Conservation (phyloP, 2,797 vertebrate genomes). For the Sphenodon punctatus region DNA sequence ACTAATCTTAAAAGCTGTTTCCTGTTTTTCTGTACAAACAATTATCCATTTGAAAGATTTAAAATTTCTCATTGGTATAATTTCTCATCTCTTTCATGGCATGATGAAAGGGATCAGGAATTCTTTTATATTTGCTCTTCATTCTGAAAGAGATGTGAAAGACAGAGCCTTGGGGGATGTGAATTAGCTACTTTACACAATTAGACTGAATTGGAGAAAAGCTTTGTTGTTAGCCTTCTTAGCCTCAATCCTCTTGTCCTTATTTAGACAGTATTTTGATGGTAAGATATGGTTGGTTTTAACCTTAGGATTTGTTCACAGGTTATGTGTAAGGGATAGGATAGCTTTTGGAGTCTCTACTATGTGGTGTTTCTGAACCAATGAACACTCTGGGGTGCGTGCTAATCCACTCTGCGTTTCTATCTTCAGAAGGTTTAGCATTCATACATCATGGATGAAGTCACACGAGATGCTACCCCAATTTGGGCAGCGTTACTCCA, state of each 20-base stretch:
- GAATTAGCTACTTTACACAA: neutral
- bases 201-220: neutral
- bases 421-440: too few species aligned
- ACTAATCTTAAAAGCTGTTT: constrained; percentile 62
- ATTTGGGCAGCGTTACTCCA: too few species aligned
- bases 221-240: neutral
- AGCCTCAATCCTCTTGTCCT: neutral
- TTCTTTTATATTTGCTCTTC: neutral
- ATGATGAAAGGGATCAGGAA: neutral
- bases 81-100: neutral
- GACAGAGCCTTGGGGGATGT: too few species aligned
- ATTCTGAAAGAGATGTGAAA: neutral
- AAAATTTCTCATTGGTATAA: neutral
- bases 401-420: too few species aligned
- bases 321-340: too few species aligned
- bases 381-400: too few species aligned
- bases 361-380: too few species aligned
- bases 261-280: neutral
- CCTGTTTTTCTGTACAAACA: constrained; percentile 59
- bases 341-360: too few species aligned
- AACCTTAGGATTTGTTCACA: too few species aligned
- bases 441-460: too few species aligned
- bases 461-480: too few species aligned
- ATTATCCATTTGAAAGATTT: constrained; percentile 60
- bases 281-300: too few species aligned